Percentiles rank a stretch among this genome's conserved stretches.
phyloP scores from a whole-genome alignment of 2,888 invertebrate species.

The Dicyrtoma fusca region DNA sequence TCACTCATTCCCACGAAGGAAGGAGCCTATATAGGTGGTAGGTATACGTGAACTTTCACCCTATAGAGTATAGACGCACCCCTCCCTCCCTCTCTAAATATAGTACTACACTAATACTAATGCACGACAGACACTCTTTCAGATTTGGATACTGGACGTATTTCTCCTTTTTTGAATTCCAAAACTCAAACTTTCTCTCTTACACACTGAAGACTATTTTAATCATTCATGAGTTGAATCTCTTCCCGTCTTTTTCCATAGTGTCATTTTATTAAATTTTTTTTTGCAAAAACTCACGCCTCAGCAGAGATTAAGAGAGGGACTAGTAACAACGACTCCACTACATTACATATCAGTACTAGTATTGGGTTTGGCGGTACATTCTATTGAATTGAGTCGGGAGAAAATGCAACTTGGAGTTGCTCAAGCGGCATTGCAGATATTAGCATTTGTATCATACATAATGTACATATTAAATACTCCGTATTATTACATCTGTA shows the following conservation, averaged over 20 bases:
- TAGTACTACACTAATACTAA: no score
- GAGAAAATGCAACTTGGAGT: background rate
- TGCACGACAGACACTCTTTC: slow-evolving; percentile 6
- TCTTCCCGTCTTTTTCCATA: slow-evolving; percentile 30
- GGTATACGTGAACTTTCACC: no score
- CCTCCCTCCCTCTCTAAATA: slow-evolving; percentile 16
- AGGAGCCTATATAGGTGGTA: no score
- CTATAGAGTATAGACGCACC: no score
- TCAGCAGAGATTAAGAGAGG: slow-evolving; percentile 10
- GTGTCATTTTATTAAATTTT: slow-evolving; percentile 37
- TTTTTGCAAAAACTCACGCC: slow-evolving; percentile 16
- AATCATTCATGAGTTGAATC: slow-evolving; percentile 44
- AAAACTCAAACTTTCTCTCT: slow-evolving; percentile 27
- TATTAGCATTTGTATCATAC: no score
- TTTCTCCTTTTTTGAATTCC: slow-evolving; percentile 25
- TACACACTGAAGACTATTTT: slow-evolving; percentile 39
- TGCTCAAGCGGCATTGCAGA: no score
- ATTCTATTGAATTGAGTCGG: background rate
- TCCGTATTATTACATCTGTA: no score
- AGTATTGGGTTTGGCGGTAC: background rate
- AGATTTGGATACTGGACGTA: slow-evolving; percentile 1
- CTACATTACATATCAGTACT: no score
- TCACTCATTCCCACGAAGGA: slow-evolving; percentile 7
- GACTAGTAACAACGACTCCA: background rate
- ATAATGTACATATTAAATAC: no score